Evolutionary conservation across 2,888 invertebrate species (phyloP), one percentile per base, ranked within the genome.

Genomic region (Muschampia plurimacula): DNA sequence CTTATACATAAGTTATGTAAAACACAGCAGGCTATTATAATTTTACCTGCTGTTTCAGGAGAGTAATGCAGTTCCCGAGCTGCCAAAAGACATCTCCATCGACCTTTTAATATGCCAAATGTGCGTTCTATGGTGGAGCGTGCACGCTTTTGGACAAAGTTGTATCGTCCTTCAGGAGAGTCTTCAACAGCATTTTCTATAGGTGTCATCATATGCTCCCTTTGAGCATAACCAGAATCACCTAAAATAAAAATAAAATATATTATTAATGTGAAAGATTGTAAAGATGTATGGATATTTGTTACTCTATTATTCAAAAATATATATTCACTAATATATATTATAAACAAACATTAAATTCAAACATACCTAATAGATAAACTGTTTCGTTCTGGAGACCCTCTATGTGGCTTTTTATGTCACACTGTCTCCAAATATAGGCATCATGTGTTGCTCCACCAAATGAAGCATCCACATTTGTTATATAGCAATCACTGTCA

Each of bases 401-500:
- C 55, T 22, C 55, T 15, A 55, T 13, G 55, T 55, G 55, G n/a
- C n/a, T 55, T 55, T 55, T 55, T n/a, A 55, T 55, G 13, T 55
- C 55, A 15, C 15, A 15, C 13, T 55, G 55, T n/a, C n/a, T n/a
- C 55, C 55, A 55, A 55, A 55, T 55, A 22, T n/a, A 55, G 2
- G 55, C n/a, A 55, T 55, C 55, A 22, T 55, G 55, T n/a, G 55
- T 55, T 22, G 55, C 55, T n/a, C 55, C 55, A 55, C 55, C 55
- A 55, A n/a, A 55, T 22, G 55, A 55, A n/a, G 55, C 55, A 55
- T 15, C 55, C 7, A 60, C 60, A 39, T 36, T 60, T 15, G 67
- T 28, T 49, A 77, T 77, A 12, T 46, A 8, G 9, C 66, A 63
- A n/a, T 75, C 52, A 57, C 22, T 59, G 67, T 77, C 74, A 68